Evolutionary conservation across 2,113 vertebrate species (phyloP).

Genomic region (Corythoichthys haematopterus): DNA sequence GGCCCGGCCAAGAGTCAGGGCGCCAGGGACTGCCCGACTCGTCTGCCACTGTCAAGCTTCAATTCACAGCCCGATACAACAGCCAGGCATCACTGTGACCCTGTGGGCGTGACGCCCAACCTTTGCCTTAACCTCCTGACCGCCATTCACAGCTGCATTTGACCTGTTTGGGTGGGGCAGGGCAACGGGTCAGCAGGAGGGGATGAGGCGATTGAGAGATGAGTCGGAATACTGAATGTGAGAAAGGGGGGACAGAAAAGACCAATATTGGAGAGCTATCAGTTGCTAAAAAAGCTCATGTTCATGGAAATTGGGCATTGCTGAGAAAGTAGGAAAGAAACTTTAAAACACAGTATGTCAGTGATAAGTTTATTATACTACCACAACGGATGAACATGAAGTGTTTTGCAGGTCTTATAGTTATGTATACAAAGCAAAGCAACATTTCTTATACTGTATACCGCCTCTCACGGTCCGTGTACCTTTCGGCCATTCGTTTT

Average conservation of each 20-base stretch:
- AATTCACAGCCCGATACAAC: slow-evolving; percentile 69
- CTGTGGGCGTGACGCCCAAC: slow-evolving; percentile 74
- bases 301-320: no score
- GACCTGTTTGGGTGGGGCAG: slow-evolving; percentile 43
- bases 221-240: slow-evolving; percentile 27
- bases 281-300: neutral
- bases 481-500: no score
- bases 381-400: no score
- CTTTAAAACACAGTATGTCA: no score
- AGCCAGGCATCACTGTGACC: slow-evolving; percentile 66
- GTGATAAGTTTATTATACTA: no score
- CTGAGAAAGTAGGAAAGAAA: no score
- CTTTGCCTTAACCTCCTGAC: slow-evolving; percentile 74
- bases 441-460: no score
- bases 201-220: slow-evolving; percentile 45
- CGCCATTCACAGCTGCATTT: slow-evolving; percentile 65
- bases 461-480: no score
- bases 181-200: slow-evolving; percentile 29
- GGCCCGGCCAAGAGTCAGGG: slow-evolving; percentile 56
- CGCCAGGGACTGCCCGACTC: slow-evolving; percentile 51
- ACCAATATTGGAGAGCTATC: neutral
- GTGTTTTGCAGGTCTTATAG: no score
- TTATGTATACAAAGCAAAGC: no score
- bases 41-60: slow-evolving; percentile 60
- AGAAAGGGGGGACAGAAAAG: slow-evolving; percentile 19